phyloP scores from a whole-genome alignment of 2,797 vertebrate genomes.

The Syndactyla subalaris region DNA sequence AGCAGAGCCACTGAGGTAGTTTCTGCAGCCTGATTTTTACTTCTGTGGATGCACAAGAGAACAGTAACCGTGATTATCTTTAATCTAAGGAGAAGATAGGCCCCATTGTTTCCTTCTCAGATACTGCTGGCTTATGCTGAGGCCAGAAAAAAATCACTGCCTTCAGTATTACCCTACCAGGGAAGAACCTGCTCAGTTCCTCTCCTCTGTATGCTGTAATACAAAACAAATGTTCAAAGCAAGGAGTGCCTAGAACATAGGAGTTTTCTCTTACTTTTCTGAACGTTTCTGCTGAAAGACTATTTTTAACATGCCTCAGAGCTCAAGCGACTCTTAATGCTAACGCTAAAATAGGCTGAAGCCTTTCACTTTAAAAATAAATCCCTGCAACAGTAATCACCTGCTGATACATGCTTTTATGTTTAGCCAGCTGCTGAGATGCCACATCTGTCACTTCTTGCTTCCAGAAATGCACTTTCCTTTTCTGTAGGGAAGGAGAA shows the following conservation, averaged over 20 bases:
- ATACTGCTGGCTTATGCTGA: background rate
- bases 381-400: conserved; percentile 29
- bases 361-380: conserved; percentile 47
- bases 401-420: conserved; percentile 32
- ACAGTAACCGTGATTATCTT: background rate
- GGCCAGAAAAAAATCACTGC: background rate
- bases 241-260: background rate
- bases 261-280: background rate
- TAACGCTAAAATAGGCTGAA: background rate
- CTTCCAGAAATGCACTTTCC: conserved; percentile 32
- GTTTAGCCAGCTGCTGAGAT: conserved; percentile 56
- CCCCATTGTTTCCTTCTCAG: conserved; percentile 5
- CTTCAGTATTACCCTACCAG: background rate
- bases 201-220: background rate
- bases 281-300: background rate
- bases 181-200: background rate
- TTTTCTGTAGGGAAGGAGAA: conserved; percentile 51
- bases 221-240: conserved; percentile 26
- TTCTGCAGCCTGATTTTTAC: background rate
- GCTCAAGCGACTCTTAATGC: background rate
- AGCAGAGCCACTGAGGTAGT: background rate
- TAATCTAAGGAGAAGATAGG: background rate
- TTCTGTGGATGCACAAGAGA: background rate
- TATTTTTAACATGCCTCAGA: background rate
- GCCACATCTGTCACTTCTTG: conserved; percentile 57